phyloP scores from a whole-genome alignment of 2,113 vertebrate genomes.

The Peromyscus maniculatus region DNA sequence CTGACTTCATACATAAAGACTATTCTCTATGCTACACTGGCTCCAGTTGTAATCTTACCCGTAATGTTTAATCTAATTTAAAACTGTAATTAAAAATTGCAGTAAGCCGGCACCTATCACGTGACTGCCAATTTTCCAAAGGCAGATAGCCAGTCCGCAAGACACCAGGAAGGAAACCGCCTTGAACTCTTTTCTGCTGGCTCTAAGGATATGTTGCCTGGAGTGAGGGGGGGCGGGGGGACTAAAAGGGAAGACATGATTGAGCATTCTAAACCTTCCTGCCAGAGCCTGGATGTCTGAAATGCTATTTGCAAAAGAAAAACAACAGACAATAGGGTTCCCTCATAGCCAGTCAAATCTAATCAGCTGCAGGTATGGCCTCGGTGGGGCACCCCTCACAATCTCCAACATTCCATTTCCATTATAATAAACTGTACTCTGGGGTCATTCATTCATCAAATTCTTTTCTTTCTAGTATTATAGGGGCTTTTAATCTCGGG shows the following conservation, averaged over 20 bases:
- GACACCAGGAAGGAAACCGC: neutral
- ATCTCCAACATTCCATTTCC: neutral
- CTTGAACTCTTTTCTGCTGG: neutral
- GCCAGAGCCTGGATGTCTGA: neutral
- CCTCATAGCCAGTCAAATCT: slow-evolving; percentile 15
- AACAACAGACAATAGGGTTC: slow-evolving; percentile 23
- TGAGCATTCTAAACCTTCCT: neutral
- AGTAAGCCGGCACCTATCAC: neutral
- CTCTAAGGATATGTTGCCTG: neutral
- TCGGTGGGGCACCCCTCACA: neutral
- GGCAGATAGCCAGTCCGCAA: slow-evolving; percentile 26
- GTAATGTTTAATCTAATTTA: slow-evolving; percentile 52
- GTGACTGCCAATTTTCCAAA: slow-evolving; percentile 10
- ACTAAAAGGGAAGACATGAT: neutral
- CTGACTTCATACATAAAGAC: slow-evolving; percentile 64
- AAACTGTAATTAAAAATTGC: slow-evolving; percentile 67
- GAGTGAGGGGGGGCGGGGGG: no score
- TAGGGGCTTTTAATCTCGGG: neutral
- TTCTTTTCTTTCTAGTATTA: neutral
- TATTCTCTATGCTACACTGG: slow-evolving; percentile 20
- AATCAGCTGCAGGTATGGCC: slow-evolving; percentile 54
- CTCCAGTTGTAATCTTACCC: slow-evolving; percentile 47
- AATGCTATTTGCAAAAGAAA: slow-evolving; percentile 56
- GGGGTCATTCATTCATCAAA: slow-evolving; percentile 37
- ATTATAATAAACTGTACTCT: slow-evolving; percentile 52